A percentile compares a stretch with the other conserved stretches of the same genome.
Conservation (phyloP, 2,113 vertebrate species). For the Prinia subflava region DNA sequence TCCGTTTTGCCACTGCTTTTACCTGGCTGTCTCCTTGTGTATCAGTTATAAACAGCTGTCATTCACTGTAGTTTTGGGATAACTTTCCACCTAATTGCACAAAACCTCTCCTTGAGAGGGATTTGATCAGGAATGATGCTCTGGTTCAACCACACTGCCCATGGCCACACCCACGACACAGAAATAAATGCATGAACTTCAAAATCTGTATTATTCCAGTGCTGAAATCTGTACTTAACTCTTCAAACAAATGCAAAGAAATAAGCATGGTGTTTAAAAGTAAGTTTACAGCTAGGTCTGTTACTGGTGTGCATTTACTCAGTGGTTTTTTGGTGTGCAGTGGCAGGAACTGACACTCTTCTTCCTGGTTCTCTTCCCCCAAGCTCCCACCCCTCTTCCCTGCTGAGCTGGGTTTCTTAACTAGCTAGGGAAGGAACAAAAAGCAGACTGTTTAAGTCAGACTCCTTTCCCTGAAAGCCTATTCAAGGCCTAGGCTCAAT, state of each 20-base stretch:
- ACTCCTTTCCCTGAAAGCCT: conserved; percentile 20
- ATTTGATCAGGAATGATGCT: not conserved
- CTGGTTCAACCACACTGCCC: not conserved
- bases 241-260: not conserved
- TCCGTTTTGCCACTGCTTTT: not conserved
- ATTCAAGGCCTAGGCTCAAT: not conserved
- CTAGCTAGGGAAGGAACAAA: conserved; percentile 32
- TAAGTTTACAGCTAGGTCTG: not conserved
- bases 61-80: not conserved
- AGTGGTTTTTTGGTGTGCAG: not conserved
- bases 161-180: not conserved
- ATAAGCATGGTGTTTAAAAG: not conserved
- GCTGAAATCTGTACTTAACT: not conserved
- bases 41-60: not conserved
- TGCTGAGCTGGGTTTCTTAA: conserved; percentile 12
- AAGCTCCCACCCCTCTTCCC: not conserved
- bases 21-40: not conserved
- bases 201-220: not conserved
- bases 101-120: not conserved
- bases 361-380: not conserved
- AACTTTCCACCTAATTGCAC: not conserved
- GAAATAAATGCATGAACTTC: not conserved
- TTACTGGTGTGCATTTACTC: not conserved
- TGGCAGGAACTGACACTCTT: not conserved
- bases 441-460: conserved; percentile 29